Conservation (phyloP, 2,888 invertebrate genomes). For the Leucoma salicis region DNA sequence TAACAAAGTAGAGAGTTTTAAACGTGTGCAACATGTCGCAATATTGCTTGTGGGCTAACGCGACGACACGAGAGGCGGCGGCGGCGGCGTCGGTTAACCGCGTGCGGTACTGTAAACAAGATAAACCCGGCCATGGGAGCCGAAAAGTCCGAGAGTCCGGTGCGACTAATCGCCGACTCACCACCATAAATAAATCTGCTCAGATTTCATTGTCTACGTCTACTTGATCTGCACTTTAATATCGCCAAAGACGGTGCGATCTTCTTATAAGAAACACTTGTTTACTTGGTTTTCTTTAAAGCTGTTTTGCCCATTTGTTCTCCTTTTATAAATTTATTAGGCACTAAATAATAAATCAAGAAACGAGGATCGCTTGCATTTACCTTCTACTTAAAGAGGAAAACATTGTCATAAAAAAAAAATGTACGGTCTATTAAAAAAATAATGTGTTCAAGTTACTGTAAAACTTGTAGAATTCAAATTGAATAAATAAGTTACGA, state of each 20-base stretch:
- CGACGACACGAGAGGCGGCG: constrained; percentile 37
- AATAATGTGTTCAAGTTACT: too few relatives aligned
- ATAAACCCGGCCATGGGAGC: constrained; percentile 46
- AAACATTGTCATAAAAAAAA: too few relatives aligned
- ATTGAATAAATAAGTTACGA: constrained; percentile 44
- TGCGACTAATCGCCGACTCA: constrained; percentile 37
- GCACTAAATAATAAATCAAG: too few relatives aligned
- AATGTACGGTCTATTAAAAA: too few relatives aligned
- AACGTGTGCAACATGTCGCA: constrained; percentile 39
- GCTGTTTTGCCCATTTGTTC: not conserved
- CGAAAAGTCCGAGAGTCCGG: constrained; percentile 16
- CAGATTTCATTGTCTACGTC: constrained; percentile 56
- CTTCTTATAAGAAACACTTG: constrained; percentile 23
- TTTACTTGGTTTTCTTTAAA: not conserved
- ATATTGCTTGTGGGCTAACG: constrained; percentile 36
- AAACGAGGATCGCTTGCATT: too few relatives aligned
- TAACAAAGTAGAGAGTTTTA: constrained; percentile 35
- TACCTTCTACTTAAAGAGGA: too few relatives aligned
- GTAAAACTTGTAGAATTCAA: constrained; percentile 31
- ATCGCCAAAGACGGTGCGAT: constrained; percentile 35
- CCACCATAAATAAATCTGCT: constrained; percentile 58
- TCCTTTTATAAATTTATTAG: too few relatives aligned
- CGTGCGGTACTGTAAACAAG: constrained; percentile 54
- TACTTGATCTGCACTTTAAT: constrained; percentile 46
- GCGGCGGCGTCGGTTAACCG: constrained; percentile 34